Percentiles rank a stretch among this genome's conserved stretches.
These are phyloP conservation scores for Dascillus cervinus DNA, from an alignment of 2,888 invertebrate species.

Conservation along the genomic window DNA sequence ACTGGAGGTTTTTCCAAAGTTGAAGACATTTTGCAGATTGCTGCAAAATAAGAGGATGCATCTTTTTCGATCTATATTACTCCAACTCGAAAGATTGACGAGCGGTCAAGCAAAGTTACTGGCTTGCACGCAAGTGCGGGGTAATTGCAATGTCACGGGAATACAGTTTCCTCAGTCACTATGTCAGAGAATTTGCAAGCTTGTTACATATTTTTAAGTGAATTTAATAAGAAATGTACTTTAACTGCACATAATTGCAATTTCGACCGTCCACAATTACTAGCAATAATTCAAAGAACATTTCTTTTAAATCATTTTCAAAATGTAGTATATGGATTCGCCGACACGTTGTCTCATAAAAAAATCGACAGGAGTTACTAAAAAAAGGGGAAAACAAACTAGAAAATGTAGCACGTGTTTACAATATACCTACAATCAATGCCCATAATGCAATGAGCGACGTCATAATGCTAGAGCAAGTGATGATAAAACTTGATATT, in stretches of 20 bases:
- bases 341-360: slow-evolving; percentile 4
- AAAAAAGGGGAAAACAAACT: slow-evolving; percentile 1
- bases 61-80: slow-evolving; percentile 14
- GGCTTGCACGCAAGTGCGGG: slow-evolving; percentile 5
- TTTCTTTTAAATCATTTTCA: slow-evolving; percentile 13
- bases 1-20: slow-evolving; percentile 14
- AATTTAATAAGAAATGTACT: slow-evolving; percentile 13
- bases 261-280: slow-evolving; percentile 15
- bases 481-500: slow-evolving; percentile 13
- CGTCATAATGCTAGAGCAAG: slow-evolving; percentile 13
- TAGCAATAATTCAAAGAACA: slow-evolving; percentile 12
- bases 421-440: slow-evolving; percentile 9
- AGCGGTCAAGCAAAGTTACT: slow-evolving; percentile 15
- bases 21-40: slow-evolving; percentile 17
- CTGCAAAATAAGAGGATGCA: slow-evolving; percentile 9
- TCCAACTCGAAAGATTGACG: slow-evolving; percentile 13
- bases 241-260: slow-evolving; percentile 15
- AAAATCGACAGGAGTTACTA: slow-evolving; percentile 2
- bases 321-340: background rate
- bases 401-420: slow-evolving; percentile 8
- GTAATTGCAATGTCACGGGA: slow-evolving; percentile 10
- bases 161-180: slow-evolving; percentile 1
- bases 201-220: slow-evolving; percentile 4
- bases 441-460: slow-evolving; percentile 13
- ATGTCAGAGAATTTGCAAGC: slow-evolving; percentile 4